Evolutionary conservation across 2,113 vertebrate species (phyloP).

Genomic region (Chaetodon auriga): DNA sequence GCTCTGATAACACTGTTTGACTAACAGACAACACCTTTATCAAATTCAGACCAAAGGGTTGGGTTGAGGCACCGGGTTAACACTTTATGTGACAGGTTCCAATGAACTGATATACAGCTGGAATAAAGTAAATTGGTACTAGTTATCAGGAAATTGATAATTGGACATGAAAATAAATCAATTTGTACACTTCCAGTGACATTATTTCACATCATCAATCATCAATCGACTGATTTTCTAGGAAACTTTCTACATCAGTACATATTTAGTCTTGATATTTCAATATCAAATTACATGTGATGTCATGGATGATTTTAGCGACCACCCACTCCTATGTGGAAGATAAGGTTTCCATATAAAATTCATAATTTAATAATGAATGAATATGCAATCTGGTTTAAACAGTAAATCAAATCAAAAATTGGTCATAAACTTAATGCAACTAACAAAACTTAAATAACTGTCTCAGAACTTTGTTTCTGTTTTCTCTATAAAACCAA

Average conservation of each 20-base stretch:
- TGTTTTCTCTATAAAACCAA: not conserved
- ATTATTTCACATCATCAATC: not conserved
- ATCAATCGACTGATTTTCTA: too few species aligned
- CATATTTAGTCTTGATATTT: not conserved
- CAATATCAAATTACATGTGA: not conserved
- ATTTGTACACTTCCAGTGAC: not conserved
- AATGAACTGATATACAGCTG: not conserved
- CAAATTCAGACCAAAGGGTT: constrained; percentile 7
- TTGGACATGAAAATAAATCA: not conserved
- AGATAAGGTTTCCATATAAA: not conserved
- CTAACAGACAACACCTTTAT: constrained; percentile 27
- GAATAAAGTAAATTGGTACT: not conserved
- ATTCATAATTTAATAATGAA: not conserved
- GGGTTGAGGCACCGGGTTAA: not conserved
- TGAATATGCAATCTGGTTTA: not conserved
- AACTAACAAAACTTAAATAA: not conserved
- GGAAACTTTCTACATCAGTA: too few species aligned
- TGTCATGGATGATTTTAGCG: too few species aligned
- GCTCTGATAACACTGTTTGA: constrained; percentile 35
- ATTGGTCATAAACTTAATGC: not conserved
- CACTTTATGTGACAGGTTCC: not conserved
- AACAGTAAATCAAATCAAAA: not conserved
- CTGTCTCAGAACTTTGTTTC: not conserved
- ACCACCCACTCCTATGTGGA: too few species aligned
- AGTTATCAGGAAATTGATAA: not conserved